Conservation (phyloP, 1,140 invertebrate genomes). For the Idris sp. region DNA sequence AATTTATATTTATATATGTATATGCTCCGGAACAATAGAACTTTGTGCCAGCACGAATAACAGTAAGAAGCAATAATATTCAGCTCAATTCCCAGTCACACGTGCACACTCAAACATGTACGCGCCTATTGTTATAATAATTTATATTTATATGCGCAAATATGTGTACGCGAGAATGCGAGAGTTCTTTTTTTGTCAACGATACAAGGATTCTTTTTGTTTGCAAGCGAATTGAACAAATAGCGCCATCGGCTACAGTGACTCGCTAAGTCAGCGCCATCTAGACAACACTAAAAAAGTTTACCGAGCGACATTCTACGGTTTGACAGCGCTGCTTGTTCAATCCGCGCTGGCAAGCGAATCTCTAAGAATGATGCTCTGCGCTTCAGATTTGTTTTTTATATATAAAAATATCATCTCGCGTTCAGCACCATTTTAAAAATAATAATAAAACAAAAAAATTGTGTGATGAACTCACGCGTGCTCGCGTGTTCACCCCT, state of each 20-base stretch:
- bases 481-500: constrained; percentile 46
- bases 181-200: no score
- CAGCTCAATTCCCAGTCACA: constrained; percentile 52
- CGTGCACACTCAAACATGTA: constrained; percentile 55
- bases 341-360: no score
- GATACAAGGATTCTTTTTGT: no score
- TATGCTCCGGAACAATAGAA: constrained; percentile 55
- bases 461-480: constrained; percentile 43
- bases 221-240: no score
- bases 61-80: constrained; percentile 56
- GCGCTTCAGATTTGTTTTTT: constrained; percentile 43
- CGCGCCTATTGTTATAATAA: constrained; percentile 50
- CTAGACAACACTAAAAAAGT: constrained; percentile 13
- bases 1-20: constrained; percentile 21
- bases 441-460: no score
- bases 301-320: constrained; percentile 5
- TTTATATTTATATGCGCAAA: constrained; percentile 60
- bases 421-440: constrained; percentile 45
- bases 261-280: constrained; percentile 12
- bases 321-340: no score
- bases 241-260: constrained; percentile 1
- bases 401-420: constrained; percentile 56
- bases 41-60: constrained; percentile 61
- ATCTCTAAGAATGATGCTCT: constrained; percentile 32
- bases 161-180: constrained; percentile 49